These are phyloP conservation scores for Glaucomys volans DNA, from an alignment of 2,113 vertebrate species.

Conservation along the genomic window DNA sequence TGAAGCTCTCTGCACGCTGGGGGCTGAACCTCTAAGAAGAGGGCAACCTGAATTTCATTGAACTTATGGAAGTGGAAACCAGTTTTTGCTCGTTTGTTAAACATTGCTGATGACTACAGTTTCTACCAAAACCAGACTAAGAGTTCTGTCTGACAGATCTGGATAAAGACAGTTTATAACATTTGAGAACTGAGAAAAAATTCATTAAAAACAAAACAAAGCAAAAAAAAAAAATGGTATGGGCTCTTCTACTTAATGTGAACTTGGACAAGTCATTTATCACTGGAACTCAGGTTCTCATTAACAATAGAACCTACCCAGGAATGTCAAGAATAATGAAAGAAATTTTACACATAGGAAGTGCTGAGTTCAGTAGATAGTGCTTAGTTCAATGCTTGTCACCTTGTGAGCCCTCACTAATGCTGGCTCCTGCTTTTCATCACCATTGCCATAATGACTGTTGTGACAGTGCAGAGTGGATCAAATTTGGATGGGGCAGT, in stretches of 20 bases:
- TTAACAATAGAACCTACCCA: not conserved
- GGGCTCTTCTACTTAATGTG: not conserved
- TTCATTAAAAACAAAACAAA: not conserved
- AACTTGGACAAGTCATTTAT: not conserved
- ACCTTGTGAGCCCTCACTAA: not conserved
- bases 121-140: not conserved
- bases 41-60: not conserved
- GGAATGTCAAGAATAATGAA: not conserved
- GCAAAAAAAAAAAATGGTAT: not conserved
- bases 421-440: not conserved
- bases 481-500: not conserved
- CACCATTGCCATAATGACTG: not conserved
- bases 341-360: not conserved
- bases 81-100: not conserved
- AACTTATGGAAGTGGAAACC: rapidly evolving
- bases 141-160: not conserved
- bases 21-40: not conserved
- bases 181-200: conserved; percentile 2
- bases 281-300: not conserved
- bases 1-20: not conserved
- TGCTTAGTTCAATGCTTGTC: not conserved
- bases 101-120: not conserved
- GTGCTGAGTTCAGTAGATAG: not conserved
- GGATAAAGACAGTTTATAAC: not conserved
- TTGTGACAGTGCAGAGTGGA: not conserved